Percentiles rank a stretch among this genome's conserved stretches.
phyloP scores from a whole-genome alignment of 2,797 vertebrate species.

The Melanotaenia trifasciata region DNA sequence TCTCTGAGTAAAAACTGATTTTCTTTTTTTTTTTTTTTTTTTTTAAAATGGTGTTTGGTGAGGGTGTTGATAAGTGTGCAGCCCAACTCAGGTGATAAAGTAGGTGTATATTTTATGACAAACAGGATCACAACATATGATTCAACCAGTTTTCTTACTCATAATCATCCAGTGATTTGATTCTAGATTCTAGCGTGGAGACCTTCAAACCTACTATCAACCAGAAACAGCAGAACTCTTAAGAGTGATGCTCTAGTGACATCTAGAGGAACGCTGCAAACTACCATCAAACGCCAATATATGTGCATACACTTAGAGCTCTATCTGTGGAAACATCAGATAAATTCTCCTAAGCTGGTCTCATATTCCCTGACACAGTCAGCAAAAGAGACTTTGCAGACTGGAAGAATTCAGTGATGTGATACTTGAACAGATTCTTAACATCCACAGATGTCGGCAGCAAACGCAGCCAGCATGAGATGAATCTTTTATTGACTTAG shows the following conservation, averaged over 20 bases:
- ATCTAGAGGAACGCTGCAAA: slow-evolving; percentile 62
- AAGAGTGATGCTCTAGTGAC: slow-evolving; percentile 57
- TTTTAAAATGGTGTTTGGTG: neutral
- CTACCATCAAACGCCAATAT: neutral
- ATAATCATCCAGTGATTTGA: neutral
- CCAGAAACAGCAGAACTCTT: neutral
- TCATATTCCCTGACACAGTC: neutral
- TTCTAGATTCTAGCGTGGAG: neutral
- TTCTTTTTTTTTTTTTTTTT: neutral
- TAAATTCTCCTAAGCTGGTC: neutral
- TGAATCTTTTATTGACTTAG: neutral
- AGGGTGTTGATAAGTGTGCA: too few species aligned
- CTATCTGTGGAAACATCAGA: neutral
- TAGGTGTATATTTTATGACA: neutral
- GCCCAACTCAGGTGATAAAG: neutral
- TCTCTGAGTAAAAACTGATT: slow-evolving; percentile 15
- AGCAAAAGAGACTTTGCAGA: neutral
- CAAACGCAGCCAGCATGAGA: neutral
- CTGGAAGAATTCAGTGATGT: neutral
- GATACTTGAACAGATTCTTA: neutral
- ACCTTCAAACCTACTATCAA: neutral
- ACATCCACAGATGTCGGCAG: neutral
- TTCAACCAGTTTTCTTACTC: neutral
- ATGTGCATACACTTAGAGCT: neutral
- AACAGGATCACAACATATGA: neutral